Evolutionary conservation across 2,888 invertebrate species (phyloP), one percentile per base, ranked within the genome.

Genomic region (Aethes cnicana): DNA sequence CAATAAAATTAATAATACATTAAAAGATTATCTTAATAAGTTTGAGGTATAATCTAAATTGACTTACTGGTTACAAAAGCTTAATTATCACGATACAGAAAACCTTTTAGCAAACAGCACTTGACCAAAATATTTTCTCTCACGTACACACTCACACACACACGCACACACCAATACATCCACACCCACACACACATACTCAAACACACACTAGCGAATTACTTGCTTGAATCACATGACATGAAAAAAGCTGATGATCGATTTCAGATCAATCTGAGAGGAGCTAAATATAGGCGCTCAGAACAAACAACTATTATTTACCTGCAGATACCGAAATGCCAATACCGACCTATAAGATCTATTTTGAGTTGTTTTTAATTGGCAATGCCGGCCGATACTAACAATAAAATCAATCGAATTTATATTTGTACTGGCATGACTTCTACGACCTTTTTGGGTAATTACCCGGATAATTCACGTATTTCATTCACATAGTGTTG

Each of bases 401-500:
- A 28, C 28, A n/a, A 28, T 28, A 9, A 28, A 12, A 6, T 11
- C 11, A 6, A 11, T 28, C 28, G 28, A 28, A 12, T 28, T 20
- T n/a, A n/a, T n/a, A n/a, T n/a, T n/a, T n/a, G n/a, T n/a, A n/a
- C n/a, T n/a, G n/a, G n/a, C n/a, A n/a, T 20, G 30, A n/a, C 8
- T 8, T 9, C 14, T 5, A n/a, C 9, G 14, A 14, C 7, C 20
- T 12, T 11, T 17, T 23, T 14, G 17, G 26, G 20, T 26, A 42
- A 35, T 49, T 35, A 14, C n/a, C 20, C 16, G 20, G 28, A 35
- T 20, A 35, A 42, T 20, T 32, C 18, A 7, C 35, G 35, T 49
- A 28, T 26, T 49, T 42, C 42, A 49, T 42, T 49, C 48, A 49
- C 16, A 21, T 26, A 28, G 4, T 17, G 14, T n/a, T 26, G 14